These are phyloP conservation scores for Cheilosia scutellata DNA, from an alignment of 2,888 invertebrate genomes.

Conservation along the genomic window DNA sequence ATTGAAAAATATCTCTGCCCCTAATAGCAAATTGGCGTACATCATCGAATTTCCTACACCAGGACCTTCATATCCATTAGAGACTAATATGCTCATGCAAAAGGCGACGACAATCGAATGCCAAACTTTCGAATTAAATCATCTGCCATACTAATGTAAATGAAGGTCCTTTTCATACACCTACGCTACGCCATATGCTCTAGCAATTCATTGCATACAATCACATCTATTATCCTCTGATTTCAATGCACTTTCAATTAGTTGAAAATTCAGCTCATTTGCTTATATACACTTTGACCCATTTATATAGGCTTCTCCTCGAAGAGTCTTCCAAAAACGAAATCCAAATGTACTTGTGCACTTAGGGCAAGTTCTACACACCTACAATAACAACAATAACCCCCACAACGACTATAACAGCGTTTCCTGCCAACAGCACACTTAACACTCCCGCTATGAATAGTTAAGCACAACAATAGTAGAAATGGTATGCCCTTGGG, in stretches of 20 bases:
- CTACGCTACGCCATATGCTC: conserved; percentile 1
- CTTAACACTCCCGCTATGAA: conserved; percentile 71
- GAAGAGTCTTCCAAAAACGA: conserved; percentile 9
- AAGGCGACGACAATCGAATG: conserved; percentile 1
- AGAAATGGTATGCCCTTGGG: conserved; percentile 27
- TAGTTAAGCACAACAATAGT: conserved; percentile 58
- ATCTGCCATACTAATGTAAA: not conserved
- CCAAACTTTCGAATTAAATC: conserved; percentile 34
- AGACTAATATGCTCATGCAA: not conserved
- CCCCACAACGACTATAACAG: not conserved
- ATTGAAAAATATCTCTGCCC: not conserved
- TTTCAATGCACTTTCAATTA: conserved; percentile 68
- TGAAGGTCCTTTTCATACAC: not conserved
- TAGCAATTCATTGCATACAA: conserved; percentile 12
- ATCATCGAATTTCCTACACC: not conserved
- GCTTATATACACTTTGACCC: conserved; percentile 55
- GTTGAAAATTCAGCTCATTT: conserved; percentile 56
- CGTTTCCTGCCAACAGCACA: conserved; percentile 67
- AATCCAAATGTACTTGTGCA: conserved; percentile 52
- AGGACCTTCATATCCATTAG: not conserved
- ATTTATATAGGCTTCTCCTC: conserved; percentile 3
- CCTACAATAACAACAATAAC: conserved; percentile 7
- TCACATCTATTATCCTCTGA: conserved; percentile 44
- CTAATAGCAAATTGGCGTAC: conserved; percentile 2
- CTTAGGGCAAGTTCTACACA: conserved; percentile 19